Base-by-base conservation (phyloP, 2,888 invertebrate species). In the Cheilosia variabilis region DNA sequence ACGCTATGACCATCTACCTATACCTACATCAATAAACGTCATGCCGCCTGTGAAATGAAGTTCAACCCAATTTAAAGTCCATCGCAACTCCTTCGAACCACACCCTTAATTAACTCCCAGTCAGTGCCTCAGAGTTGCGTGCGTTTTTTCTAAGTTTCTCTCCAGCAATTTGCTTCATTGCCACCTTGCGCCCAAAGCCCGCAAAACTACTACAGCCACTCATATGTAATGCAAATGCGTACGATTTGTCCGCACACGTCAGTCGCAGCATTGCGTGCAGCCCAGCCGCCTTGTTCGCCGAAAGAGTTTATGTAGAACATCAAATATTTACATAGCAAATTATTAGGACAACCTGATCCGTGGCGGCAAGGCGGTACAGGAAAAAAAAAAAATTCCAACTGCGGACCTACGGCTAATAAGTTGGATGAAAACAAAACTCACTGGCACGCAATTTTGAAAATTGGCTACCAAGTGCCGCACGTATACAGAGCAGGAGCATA, bases 271-370 rank as follows among this genome's bases (percentile, higher is more conserved):
- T 86, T 86, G 86, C 86, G 86, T 86, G 86, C 76, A 52, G 72
- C 76, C 22, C 57, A 31, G 55, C 15, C 81, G 63, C 77, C 81
- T 86, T 86, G 81, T 86, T 81, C 57, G 34, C 62, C 76, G 50
- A 86, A 86, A 81, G 86, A 81, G 76, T 86, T 86, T 86, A 86
- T 72, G 86, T 86, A 86, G 86, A 81, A 86, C 86, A 86, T 81
- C 86, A 81, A 86, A 86, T 86, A 86, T 86, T 86, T 86, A 86
- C 86, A 86, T 86, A 86, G 86, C 81, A 86, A 86, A 86, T 86
- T 86, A 86, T 72, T 86, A 75, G 84, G 75, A 77, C 52, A 81
- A 81, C 76, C 81, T 81, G 86, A 71, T 86, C 81, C 80, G 69
- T 58, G 69, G 24, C 27, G 52, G 57, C 50, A 63, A 37, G 50